Evolutionary conservation across 2,888 invertebrate genomes (phyloP), one percentile per base, ranked within the genome.

Genomic region (Rhogogaster chlorosoma): DNA sequence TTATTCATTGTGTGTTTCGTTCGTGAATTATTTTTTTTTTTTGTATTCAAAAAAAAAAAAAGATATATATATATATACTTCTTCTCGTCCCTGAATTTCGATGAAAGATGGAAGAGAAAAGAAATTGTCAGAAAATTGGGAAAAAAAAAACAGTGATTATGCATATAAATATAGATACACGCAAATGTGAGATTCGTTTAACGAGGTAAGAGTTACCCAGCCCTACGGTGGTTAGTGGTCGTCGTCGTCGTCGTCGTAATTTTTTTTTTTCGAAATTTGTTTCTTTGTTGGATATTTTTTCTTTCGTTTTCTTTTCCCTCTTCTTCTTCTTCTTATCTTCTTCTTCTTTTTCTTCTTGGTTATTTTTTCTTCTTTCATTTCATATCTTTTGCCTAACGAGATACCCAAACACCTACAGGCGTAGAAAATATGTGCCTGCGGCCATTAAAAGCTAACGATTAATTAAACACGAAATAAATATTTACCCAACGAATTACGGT

Each of bases 401-500:
- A 89, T 87, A 88, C 87, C 87, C 88, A 88, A 88, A 88, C 89
- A 88, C n/a, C n/a, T n/a, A 88, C 88, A 88, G 88, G 88, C 88
- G 61, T 61, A 61, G 89, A 71, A 92, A 91, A 91, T 91, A 91
- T 90, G 89, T 89, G 87, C 38, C n/a, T 53, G 57, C 1, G 77
- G 18, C 77, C 90, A 91, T 91, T 92, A 91, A 92, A 91, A 91
- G 90, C 91, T 90, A 91, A 92, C 91, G 91, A 92, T 92, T 92
- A 91, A 92, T 92, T 92, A 90, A 91, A 90, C 91, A 88, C 90
- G 90, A 91, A 91, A 91, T 92, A 92, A 92, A 92, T 92, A 92
- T 92, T 91, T 92, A 89, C 87, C 89, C 90, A 91, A 89, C 90
- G 89, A 91, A 91, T 92, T 91, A 91, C 90, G 88, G 88, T 87